Base-by-base conservation (phyloP, 2,888 invertebrate genomes). In the Drosophila sordidapex region DNA sequence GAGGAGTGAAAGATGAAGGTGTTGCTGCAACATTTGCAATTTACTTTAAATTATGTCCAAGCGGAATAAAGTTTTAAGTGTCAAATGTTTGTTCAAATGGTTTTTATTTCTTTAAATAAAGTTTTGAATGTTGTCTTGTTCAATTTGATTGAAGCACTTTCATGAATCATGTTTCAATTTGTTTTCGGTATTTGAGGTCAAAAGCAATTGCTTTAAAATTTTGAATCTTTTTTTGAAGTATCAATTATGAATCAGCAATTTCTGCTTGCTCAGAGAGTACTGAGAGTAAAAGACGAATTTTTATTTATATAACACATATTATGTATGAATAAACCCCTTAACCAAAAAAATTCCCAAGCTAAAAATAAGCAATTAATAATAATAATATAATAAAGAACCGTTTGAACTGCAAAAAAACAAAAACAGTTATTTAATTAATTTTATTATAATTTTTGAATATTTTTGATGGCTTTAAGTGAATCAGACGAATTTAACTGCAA, bases 1-100 rank as follows among this genome's bases (percentile, higher is more conserved):
- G 13, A 10, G 31, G 7, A 29, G 31, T 40, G 8, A 33, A 10
- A n/a, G 51, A 27, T 11, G 53, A 33, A 38, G 67, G 43, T 59
- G 60, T 18, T 35, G 15, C 70, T 48, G 18, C 27, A 56, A 48
- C 46, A 65, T 65, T 67, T 66, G 57, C 21, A 52, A 65, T 51
- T 54, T 36, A 18, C 38, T 70, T 70, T 48, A 70, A 74, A 74
- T 74, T 35, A 69, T 73, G 61, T 35, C 31, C 31, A 60, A 64
- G 10, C 5, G 35, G 51, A 57, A 64, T 48, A n/a, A 31, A 40
- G 38, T 29, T 25, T 33, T 5, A 25, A 48, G 25, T 25, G 21
- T 46, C 7, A n/a, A n/a, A n/a, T n/a, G n/a, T n/a, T 43, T 18
- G 7, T 36, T 15, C 29, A 35, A 54, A 2, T 3, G 10, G 18